phyloP scores from a whole-genome alignment of 2,888 invertebrate genomes.

The Hydropsyche betteni region DNA sequence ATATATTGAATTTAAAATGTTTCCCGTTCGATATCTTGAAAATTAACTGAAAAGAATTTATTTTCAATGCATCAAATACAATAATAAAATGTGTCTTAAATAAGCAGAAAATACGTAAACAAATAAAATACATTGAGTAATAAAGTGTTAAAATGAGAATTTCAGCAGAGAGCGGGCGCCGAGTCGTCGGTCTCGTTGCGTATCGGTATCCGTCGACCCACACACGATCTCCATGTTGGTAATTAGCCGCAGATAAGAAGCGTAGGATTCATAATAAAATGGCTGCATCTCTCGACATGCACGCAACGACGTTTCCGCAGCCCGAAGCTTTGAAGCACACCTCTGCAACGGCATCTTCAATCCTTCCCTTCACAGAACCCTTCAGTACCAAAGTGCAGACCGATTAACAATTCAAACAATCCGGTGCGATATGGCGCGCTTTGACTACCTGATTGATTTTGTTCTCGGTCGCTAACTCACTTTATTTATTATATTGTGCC shows the following conservation, averaged over 20 bases:
- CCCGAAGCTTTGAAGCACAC: background rate
- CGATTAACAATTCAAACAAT: slow-evolving; percentile 5
- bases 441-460: background rate
- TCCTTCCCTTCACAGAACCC: background rate
- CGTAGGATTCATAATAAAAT: slow-evolving; percentile 37
- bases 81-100: background rate
- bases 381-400: background rate
- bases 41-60: background rate
- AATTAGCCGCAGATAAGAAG: slow-evolving; percentile 43
- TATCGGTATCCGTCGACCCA: slow-evolving; percentile 43
- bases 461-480: background rate
- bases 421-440: too few relatives aligned
- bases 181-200: slow-evolving; percentile 35
- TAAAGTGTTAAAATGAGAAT: background rate
- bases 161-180: slow-evolving; percentile 3
- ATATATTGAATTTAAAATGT: too few relatives aligned
- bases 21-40: background rate
- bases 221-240: slow-evolving; percentile 37
- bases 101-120: background rate
- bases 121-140: background rate
- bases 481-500: slow-evolving; percentile 21
- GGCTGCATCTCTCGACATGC: slow-evolving; percentile 28
- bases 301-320: slow-evolving; percentile 24
- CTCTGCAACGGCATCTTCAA: background rate
- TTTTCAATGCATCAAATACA: background rate